A percentile compares a stretch with the other conserved stretches of the same genome.
These are phyloP conservation scores for Homalodisca vitripennis DNA, from an alignment of 1,140 invertebrate genomes.

Conservation along the genomic window DNA sequence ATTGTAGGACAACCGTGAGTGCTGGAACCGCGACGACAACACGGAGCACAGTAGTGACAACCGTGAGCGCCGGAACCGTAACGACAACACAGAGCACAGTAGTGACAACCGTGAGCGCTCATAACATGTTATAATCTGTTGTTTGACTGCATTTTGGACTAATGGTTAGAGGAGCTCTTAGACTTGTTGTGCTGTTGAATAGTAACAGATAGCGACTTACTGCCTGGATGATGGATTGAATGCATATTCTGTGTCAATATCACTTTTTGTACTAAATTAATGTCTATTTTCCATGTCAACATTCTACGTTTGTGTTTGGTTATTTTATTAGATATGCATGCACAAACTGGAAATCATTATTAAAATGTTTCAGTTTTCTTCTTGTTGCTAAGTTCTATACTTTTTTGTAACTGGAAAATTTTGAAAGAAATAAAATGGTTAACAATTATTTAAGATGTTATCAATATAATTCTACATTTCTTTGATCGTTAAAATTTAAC, in stretches of 20 bases:
- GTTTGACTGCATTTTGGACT: slow-evolving; percentile 7
- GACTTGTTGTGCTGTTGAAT: neutral
- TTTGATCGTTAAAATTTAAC: too few relatives aligned
- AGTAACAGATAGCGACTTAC: neutral
- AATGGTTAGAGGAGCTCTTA: slow-evolving; percentile 7
- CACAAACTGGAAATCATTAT: neutral
- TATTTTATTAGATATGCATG: slow-evolving; percentile 5
- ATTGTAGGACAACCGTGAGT: too few relatives aligned
- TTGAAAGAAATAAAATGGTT: too few relatives aligned
- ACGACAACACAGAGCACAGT: too few relatives aligned
- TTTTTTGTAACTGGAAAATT: too few relatives aligned
- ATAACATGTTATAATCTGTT: too few relatives aligned
- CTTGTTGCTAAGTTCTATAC: neutral
- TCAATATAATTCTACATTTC: too few relatives aligned
- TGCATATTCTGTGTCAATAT: slow-evolving; percentile 10
- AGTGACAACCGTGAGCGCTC: too few relatives aligned
- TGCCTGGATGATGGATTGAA: slow-evolving; percentile 9
- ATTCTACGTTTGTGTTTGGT: slow-evolving; percentile 11
- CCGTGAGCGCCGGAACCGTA: too few relatives aligned
- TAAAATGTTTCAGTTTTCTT: neutral
- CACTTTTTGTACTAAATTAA: slow-evolving; percentile 13
- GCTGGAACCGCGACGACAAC: too few relatives aligned
- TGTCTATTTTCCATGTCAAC: slow-evolving; percentile 8
- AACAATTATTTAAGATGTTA: too few relatives aligned
- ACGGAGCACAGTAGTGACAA: too few relatives aligned